phyloP scores from a whole-genome alignment of 2,888 invertebrate genomes.

The Aromia moschata region DNA sequence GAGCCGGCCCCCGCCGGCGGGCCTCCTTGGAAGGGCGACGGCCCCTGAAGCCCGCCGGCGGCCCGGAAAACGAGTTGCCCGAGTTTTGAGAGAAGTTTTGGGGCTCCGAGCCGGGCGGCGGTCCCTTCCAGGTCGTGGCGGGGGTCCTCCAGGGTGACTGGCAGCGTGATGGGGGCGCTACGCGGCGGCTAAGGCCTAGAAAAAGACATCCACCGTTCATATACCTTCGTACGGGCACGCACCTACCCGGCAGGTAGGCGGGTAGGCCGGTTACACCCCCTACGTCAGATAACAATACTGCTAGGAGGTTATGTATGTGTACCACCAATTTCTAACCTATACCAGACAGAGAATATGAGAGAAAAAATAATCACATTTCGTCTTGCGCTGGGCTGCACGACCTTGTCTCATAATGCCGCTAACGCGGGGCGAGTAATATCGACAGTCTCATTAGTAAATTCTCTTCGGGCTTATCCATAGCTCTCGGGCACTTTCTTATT shows the following conservation, averaged over 20 bases:
- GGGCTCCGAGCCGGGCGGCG: constrained; percentile 71
- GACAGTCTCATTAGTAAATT: constrained; percentile 53
- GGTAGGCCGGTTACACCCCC: constrained; percentile 33
- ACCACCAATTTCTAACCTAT: constrained; percentile 52
- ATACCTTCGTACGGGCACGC: constrained; percentile 27
- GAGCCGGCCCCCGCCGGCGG: constrained; percentile 72
- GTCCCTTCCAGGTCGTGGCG: constrained; percentile 82
- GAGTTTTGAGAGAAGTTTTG: constrained; percentile 73
- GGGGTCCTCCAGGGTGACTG: constrained; percentile 81
- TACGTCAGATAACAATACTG: constrained; percentile 41
- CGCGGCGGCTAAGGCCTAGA: constrained; percentile 87
- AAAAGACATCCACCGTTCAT: constrained; percentile 41
- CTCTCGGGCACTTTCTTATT: constrained; percentile 42
- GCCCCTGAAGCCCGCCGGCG: constrained; percentile 61
- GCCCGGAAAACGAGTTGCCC: constrained; percentile 69
- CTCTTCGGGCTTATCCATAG: constrained; percentile 44
- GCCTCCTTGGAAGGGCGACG: constrained; percentile 70
- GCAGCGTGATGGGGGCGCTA: constrained; percentile 72
- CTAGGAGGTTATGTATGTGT: constrained; percentile 55
- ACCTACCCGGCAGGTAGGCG: no score
- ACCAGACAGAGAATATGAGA: constrained; percentile 34
- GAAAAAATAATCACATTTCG: constrained; percentile 64
- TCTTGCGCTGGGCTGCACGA: constrained; percentile 67
- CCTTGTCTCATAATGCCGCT: constrained; percentile 67
- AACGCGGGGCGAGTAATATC: constrained; percentile 46